Base-by-base conservation (phyloP, 2,797 vertebrate species). In the Myiotriccus ornatus region DNA sequence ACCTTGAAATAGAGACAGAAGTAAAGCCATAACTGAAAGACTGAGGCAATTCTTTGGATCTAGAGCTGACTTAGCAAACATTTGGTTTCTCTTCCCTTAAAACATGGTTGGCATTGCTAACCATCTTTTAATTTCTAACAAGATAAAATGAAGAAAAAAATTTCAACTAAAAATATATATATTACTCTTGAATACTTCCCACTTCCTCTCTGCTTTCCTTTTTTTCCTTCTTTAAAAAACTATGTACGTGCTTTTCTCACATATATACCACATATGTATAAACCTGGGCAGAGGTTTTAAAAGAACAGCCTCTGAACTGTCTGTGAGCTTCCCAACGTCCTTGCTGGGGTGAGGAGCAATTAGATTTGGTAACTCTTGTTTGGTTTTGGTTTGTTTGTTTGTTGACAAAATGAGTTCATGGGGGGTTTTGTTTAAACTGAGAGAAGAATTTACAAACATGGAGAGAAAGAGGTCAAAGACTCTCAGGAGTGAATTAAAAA, bases 361-460 rank as follows among this genome's bases (percentile, higher is more conserved):
- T 67, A 35, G 17, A 35, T 47, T 76, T 71, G 43, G 23, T 39
- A 50, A 60, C 12, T 60, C 7, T 14, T 25, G 10, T 35, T 67
- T 47, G n/a, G 18, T 35, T 35, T 67, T 63, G 39, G 30, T 44
- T 64, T 12, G 62, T 44, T 23, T 23, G 14, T 24, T 28, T 74
- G 41, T 24, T 44, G 35, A 30, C 47, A 41, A 49, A 70, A 35
- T 39, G 8, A 59, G 18, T 74, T 56, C 1, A 6, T 37, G 47
- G 1, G 1, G 0, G 0, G 4, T 57, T 55, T 63, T 56, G 37
- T 35, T 18, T 43, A 70, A 60, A 68, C 30, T 34, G 37, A 47
- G 41, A 53, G 21, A 50, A 47, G 53, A 49, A 32, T 55, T 83
- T 60, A 49, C 37, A 41, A 39, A 56, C 16, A 21, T 8, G 4